Conservation (phyloP, 2,113 vertebrate genomes). For the Carlito syrichta region DNA sequence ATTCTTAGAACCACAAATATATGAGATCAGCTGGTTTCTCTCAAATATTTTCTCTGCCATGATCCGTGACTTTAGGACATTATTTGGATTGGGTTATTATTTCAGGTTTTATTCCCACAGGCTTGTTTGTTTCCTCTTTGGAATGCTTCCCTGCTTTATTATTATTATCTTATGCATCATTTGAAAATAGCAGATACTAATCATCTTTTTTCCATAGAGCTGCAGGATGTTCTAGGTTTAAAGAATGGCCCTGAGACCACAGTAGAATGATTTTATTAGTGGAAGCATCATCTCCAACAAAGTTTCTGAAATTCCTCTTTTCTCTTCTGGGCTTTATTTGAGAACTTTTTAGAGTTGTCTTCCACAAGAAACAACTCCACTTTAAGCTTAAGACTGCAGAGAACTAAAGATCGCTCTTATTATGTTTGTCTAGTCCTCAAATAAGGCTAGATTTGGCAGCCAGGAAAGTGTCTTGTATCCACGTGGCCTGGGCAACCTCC, state of each 20-base stretch:
- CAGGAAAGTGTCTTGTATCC: background rate
- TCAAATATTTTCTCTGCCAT: background rate
- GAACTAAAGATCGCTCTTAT: background rate
- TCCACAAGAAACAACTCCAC: background rate
- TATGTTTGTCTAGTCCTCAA: background rate
- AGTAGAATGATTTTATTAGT: background rate
- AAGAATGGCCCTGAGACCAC: background rate
- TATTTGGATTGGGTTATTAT: background rate
- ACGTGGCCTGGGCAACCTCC: background rate
- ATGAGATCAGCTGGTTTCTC: background rate
- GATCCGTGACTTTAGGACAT: background rate
- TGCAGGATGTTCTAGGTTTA: background rate
- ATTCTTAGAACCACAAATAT: background rate
- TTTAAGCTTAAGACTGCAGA: background rate
- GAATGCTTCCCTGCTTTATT: background rate
- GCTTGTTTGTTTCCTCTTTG: background rate
- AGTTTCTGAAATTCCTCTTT: background rate
- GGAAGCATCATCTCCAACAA: background rate
- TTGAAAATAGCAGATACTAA: slow-evolving; percentile 5
- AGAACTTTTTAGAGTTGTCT: background rate
- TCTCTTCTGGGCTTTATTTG: background rate
- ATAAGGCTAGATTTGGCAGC: background rate
- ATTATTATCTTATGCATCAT: background rate
- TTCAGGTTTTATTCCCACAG: background rate
- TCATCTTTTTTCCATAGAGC: background rate